These are phyloP conservation scores for Tenthredo notha DNA, from an alignment of 2,888 invertebrate species.

Conservation along the genomic window DNA sequence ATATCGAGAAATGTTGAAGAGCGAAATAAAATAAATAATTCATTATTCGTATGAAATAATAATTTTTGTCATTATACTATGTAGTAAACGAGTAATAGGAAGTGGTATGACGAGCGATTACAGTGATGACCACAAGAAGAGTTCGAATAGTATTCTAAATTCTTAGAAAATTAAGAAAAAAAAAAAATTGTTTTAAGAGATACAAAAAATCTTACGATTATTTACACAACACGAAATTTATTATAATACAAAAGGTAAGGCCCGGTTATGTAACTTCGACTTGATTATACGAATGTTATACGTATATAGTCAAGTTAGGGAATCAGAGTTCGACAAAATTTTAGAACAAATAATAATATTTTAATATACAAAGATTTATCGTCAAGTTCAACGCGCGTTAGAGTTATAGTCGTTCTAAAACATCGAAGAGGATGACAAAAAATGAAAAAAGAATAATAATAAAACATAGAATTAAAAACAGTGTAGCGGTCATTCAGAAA, in stretches of 20 bases:
- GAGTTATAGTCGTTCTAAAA: background rate
- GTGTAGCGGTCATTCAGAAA: background rate
- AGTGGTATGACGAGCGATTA: background rate
- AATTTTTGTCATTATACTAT: background rate
- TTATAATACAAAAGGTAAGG: background rate
- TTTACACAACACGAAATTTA: background rate
- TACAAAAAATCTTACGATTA: background rate
- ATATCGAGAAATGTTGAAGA: background rate
- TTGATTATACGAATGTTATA: background rate
- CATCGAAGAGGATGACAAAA: background rate
- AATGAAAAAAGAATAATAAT: background rate
- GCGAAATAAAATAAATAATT: background rate
- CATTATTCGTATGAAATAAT: background rate
- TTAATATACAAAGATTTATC: background rate
- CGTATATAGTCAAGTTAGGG: background rate
- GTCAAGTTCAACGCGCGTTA: background rate
- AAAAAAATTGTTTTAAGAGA: background rate
- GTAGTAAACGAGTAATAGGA: background rate
- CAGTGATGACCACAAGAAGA: background rate
- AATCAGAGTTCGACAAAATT: background rate
- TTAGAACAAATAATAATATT: background rate
- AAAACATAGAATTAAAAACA: background rate
- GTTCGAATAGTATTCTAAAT: background rate
- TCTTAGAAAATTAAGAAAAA: background rate
- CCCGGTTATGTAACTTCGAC: slow-evolving; percentile 1